Conservation (phyloP, 1,140 invertebrate genomes). For the Chrysomallon squamiferum region DNA sequence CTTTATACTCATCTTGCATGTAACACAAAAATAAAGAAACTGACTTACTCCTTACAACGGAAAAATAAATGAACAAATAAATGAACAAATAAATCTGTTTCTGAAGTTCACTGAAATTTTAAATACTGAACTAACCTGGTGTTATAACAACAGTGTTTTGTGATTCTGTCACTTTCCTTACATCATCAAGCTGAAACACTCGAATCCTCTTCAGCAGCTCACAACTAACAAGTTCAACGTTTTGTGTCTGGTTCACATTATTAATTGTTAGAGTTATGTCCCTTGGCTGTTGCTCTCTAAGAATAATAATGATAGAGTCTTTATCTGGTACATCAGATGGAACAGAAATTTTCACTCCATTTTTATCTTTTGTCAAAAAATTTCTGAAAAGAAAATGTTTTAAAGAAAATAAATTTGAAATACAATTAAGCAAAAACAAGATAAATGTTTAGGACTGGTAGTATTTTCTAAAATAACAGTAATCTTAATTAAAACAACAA, state of each 20-base stretch:
- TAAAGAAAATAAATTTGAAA: no score
- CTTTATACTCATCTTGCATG: no score
- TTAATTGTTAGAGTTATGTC: constrained; percentile 12
- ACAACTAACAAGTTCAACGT: constrained; percentile 27
- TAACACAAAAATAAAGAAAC: no score
- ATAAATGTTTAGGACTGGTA: no score
- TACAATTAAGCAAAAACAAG: no score
- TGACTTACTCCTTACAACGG: no score
- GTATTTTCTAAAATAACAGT: no score
- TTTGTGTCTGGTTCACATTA: constrained; percentile 1
- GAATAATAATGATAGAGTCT: constrained; percentile 17
- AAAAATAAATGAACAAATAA: no score
- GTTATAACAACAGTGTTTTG: constrained; percentile 11
- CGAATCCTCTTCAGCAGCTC: constrained; percentile 37
- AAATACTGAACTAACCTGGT: constrained; percentile 20
- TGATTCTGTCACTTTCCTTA: constrained; percentile 29
- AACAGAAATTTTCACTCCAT: constrained; percentile 15
- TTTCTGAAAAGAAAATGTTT: constrained; percentile 21
- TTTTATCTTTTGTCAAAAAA: constrained; percentile 21
- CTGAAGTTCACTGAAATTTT: no score
- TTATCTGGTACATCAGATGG: constrained; percentile 6
- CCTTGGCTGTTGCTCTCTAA: constrained; percentile 21
- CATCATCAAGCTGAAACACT: constrained; percentile 33
- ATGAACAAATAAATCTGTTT: no score
- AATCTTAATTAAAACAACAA: no score